Conservation (phyloP, 2,797 vertebrate species). For the Oryzias sinensis region DNA sequence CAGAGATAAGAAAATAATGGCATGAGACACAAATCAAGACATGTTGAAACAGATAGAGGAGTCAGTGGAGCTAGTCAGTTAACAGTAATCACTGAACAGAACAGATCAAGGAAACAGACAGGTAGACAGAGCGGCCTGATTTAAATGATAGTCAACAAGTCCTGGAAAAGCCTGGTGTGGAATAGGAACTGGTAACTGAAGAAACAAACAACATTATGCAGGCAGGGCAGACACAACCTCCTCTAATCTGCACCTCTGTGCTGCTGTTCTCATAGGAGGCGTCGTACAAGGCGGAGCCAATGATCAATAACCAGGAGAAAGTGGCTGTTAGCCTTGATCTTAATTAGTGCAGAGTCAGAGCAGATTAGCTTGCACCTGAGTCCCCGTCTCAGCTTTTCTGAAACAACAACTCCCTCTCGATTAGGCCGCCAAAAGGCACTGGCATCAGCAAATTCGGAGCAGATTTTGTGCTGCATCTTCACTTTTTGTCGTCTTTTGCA, state of each 20-base stretch:
- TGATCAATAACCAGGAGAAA: constrained; percentile 66
- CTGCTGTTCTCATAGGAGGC: constrained; percentile 29
- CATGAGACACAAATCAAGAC: not conserved
- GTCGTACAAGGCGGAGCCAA: constrained; percentile 19
- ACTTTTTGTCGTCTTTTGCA: not conserved
- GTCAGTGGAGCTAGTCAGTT: constrained; percentile 11
- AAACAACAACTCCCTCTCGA: constrained; percentile 55
- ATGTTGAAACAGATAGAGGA: not conserved
- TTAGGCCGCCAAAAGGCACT: constrained; percentile 30
- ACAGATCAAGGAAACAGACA: constrained; percentile 10
- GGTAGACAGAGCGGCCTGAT: constrained; percentile 25
- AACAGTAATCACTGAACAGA: constrained; percentile 22
- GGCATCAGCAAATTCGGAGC: constrained; percentile 28
- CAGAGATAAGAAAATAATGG: not conserved
- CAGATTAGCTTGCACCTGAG: constrained; percentile 69
- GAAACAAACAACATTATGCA: constrained; percentile 42
- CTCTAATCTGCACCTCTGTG: constrained; percentile 21
- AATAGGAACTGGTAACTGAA: constrained; percentile 47
- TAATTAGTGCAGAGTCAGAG: constrained; percentile 68
- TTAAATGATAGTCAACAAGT: constrained; percentile 30
- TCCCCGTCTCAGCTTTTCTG: constrained; percentile 47
- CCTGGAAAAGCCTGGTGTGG: constrained; percentile 29
- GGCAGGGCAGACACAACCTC: constrained; percentile 13
- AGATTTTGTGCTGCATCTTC: not conserved
- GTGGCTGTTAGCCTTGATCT: constrained; percentile 61